Evolutionary conservation across 2,888 invertebrate genomes (phyloP).

Genomic region (Andrena flavipes): DNA sequence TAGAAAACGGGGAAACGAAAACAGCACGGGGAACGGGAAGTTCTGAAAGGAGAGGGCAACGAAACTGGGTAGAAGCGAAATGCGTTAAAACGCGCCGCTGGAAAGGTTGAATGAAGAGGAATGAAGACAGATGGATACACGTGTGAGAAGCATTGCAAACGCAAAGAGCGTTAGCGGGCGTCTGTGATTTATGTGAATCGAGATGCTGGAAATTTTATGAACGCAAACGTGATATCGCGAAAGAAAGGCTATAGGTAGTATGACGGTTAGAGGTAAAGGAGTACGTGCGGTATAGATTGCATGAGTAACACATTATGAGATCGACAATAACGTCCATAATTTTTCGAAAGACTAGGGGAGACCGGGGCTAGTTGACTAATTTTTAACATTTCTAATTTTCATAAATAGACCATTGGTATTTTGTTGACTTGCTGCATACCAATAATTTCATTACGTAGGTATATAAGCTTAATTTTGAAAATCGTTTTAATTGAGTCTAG

Average conservation of each 20-base stretch:
- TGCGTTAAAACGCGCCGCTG: constrained; percentile 6
- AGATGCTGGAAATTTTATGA: constrained; percentile 51
- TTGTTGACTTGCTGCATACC: no score
- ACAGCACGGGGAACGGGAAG: background rate
- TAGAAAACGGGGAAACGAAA: background rate
- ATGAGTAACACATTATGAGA: no score
- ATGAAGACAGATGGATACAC: constrained; percentile 54
- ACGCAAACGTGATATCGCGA: constrained; percentile 34
- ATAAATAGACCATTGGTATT: no score
- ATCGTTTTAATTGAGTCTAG: no score
- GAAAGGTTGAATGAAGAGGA: constrained; percentile 51
- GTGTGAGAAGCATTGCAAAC: constrained; percentile 45
- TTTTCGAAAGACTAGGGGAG: no score
- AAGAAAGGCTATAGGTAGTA: constrained; percentile 1
- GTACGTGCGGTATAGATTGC: no score
- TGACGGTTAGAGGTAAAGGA: background rate
- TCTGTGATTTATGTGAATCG: constrained; percentile 51
- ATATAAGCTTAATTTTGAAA: no score
- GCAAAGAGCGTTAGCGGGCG: constrained; percentile 8
- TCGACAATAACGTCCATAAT: no score
- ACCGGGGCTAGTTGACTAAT: no score
- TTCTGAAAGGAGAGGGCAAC: background rate
- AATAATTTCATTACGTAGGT: no score
- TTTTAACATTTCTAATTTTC: no score
- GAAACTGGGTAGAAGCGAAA: constrained; percentile 22